phyloP scores from a whole-genome alignment of 2,888 invertebrate genomes.

The Graphium colonna region DNA sequence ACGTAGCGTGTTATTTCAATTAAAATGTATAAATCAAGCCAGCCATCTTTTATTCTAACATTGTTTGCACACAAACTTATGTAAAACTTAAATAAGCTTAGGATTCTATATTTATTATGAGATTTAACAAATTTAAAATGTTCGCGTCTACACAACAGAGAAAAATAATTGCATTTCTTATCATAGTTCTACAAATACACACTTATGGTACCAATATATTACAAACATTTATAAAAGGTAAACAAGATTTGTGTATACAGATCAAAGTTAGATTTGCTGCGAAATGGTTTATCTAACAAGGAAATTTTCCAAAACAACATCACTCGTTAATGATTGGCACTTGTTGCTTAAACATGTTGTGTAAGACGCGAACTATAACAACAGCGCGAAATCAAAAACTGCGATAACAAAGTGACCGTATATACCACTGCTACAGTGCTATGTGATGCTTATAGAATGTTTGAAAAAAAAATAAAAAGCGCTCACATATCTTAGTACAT shows the following conservation, averaged over 20 bases:
- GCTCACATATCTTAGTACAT: too few species aligned
- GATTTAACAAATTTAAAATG: not conserved
- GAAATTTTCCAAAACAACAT: constrained; percentile 44
- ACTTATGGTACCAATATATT: not conserved
- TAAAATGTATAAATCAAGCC: constrained; percentile 18
- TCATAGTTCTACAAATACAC: not conserved
- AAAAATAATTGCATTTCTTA: not conserved
- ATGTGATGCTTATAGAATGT: too few species aligned
- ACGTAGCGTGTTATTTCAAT: not conserved
- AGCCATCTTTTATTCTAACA: constrained; percentile 12
- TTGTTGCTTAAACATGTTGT: constrained; percentile 41
- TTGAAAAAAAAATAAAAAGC: constrained; percentile 3
- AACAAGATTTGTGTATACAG: constrained; percentile 2
- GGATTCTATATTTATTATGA: constrained; percentile 9
- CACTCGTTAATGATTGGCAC: constrained; percentile 37
- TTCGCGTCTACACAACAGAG: constrained; percentile 14
- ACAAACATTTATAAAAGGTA: not conserved
- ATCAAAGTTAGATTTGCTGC: constrained; percentile 3
- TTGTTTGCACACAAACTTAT: constrained; percentile 18
- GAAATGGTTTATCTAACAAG: constrained; percentile 28
- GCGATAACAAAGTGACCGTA: constrained; percentile 31
- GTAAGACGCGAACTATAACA: constrained; percentile 35
- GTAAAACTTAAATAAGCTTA: constrained; percentile 18
- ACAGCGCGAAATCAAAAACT: constrained; percentile 32
- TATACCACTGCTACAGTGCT: too few species aligned